Conservation (phyloP, 2,888 invertebrate species). For the Petrolisthes manimaculis region DNA sequence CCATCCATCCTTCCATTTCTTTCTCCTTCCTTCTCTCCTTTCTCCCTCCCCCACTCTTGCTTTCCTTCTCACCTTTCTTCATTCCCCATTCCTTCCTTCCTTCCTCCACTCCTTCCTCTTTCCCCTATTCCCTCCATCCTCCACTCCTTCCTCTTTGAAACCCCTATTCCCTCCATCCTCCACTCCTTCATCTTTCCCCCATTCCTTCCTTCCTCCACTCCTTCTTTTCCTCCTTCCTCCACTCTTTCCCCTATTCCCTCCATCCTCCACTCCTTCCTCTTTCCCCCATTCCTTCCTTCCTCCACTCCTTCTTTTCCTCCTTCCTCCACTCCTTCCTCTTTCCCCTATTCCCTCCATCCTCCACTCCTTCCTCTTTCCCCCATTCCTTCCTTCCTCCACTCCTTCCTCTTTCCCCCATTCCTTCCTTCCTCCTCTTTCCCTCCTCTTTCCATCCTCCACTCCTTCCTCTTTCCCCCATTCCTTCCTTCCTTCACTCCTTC, state of each 20-base stretch:
- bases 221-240: background rate
- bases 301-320: background rate
- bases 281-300: background rate
- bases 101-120: background rate
- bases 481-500: background rate
- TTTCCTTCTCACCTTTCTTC: background rate
- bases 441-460: background rate
- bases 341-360: background rate
- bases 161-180: background rate
- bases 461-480: background rate
- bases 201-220: background rate
- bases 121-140: too few species aligned
- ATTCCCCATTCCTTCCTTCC: background rate
- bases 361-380: background rate
- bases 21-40: too few species aligned
- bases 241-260: background rate
- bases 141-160: background rate
- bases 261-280: background rate
- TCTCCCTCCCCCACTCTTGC: background rate
- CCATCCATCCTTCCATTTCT: too few species aligned
- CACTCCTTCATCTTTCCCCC: background rate
- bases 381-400: background rate
- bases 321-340: background rate
- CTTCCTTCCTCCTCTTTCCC: background rate
- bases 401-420: background rate